A percentile compares a stretch with the other conserved stretches of the same genome.
Evolutionary conservation across 1,140 invertebrate species (phyloP).

Genomic region (Drosophila dunni): DNA sequence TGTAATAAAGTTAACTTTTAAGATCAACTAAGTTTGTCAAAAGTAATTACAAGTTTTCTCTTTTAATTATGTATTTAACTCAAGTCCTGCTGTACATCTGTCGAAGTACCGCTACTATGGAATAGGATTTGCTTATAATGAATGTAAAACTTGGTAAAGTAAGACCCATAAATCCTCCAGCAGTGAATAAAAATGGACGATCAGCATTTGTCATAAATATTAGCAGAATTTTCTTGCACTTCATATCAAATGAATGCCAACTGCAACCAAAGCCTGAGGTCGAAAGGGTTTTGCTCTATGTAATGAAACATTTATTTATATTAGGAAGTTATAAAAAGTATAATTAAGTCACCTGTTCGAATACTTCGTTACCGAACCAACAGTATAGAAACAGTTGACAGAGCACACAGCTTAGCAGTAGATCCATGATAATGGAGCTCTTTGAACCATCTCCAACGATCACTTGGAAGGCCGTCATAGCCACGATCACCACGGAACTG

Average conservation of each 20-base stretch:
- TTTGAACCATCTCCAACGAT: slow-evolving; percentile 52
- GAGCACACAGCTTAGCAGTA: slow-evolving; percentile 64
- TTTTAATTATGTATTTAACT: background rate
- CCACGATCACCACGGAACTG: slow-evolving; percentile 64
- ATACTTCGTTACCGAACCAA: slow-evolving; percentile 74
- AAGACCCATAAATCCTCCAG: slow-evolving; percentile 71
- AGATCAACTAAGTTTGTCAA: background rate
- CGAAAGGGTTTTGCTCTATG: slow-evolving; percentile 63
- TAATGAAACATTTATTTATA: slow-evolving; percentile 4
- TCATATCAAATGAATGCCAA: slow-evolving; percentile 54
- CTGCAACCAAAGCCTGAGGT: slow-evolving; percentile 57
- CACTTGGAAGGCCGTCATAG: slow-evolving; percentile 73
- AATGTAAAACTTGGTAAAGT: slow-evolving; percentile 65
- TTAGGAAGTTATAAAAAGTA: background rate
- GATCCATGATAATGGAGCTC: slow-evolving; percentile 62
- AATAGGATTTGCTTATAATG: slow-evolving; percentile 72
- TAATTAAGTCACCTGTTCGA: slow-evolving; percentile 60
- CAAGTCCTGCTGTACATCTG: slow-evolving; percentile 60
- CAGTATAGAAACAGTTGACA: slow-evolving; percentile 73
- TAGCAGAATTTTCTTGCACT: slow-evolving; percentile 49
- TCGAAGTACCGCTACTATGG: slow-evolving; percentile 63
- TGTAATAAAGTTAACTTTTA: background rate
- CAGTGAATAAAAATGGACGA: slow-evolving; percentile 69
- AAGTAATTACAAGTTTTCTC: background rate
- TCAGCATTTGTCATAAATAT: slow-evolving; percentile 71